A percentile compares a stretch with the other conserved stretches of the same genome.
These are phyloP conservation scores for Tenebrio molitor DNA, from an alignment of 1,140 invertebrate genomes.

Conservation along the genomic window DNA sequence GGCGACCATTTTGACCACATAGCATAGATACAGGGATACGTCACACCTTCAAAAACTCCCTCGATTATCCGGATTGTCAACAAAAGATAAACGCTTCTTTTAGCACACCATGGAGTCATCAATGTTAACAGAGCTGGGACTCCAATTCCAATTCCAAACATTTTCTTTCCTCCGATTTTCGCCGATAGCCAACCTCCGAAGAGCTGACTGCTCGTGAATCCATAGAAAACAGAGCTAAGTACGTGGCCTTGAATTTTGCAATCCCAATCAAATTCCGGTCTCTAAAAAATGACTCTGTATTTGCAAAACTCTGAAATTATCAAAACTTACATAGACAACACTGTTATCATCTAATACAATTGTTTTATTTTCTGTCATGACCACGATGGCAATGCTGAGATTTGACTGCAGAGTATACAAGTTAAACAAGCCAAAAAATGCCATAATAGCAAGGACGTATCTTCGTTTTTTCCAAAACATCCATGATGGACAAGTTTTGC, in stretches of 20 bases:
- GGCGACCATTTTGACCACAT: slow-evolving; percentile 94
- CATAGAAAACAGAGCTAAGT: slow-evolving; percentile 89
- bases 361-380: slow-evolving; percentile 83
- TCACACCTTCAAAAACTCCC: slow-evolving; percentile 91
- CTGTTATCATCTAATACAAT: no score
- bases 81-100: slow-evolving; percentile 77
- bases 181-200: slow-evolving; percentile 71
- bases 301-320: no score
- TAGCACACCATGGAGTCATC: slow-evolving; percentile 83
- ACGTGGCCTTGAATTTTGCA: slow-evolving; percentile 82
- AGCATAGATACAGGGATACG: slow-evolving; percentile 89
- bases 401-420: slow-evolving; percentile 90
- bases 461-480: slow-evolving; percentile 78
- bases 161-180: slow-evolving; percentile 72
- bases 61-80: slow-evolving; percentile 84
- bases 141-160: slow-evolving; percentile 86
- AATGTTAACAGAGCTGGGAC: slow-evolving; percentile 85
- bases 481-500: slow-evolving; percentile 67
- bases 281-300: no score
- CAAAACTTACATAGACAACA: slow-evolving; percentile 69
- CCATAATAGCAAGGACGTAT: slow-evolving; percentile 81
- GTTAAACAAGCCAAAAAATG: slow-evolving; percentile 91
- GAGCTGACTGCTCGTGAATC: slow-evolving; percentile 80
- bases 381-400: slow-evolving; percentile 90
- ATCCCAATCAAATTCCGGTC: slow-evolving; percentile 83